A percentile compares a stretch with the other conserved stretches of the same genome.
phyloP scores from a whole-genome alignment of 1,140 invertebrate species.

The Ostrea denselamellosa region DNA sequence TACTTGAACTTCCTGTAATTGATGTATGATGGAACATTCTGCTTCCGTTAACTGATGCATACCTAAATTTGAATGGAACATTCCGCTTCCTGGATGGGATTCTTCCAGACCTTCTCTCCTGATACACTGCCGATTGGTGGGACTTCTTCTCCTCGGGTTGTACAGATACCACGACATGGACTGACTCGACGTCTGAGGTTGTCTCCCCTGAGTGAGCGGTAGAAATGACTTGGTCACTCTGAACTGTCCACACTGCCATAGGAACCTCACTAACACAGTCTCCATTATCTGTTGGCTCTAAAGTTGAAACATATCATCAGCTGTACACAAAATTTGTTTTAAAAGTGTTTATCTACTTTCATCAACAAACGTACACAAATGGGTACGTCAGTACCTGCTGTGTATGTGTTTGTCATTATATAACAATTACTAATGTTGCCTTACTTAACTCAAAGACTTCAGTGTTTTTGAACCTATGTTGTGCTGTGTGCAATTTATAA shows the following conservation, averaged over 20 bases:
- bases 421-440: no score
- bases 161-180: slow-evolving; percentile 20
- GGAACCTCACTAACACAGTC: background rate
- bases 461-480: no score
- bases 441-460: no score
- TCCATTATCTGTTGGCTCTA: background rate
- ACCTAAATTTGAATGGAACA: slow-evolving; percentile 72
- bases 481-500: no score
- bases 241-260: background rate
- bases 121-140: background rate
- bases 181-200: background rate
- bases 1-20: no score
- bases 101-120: slow-evolving; percentile 67
- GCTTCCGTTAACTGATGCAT: no score
- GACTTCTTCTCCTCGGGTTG: slow-evolving; percentile 1
- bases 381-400: no score
- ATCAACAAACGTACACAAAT: no score
- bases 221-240: background rate
- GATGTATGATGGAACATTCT: no score
- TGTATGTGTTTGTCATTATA: no score
- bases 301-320: background rate
- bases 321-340: background rate
- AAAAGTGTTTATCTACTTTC: no score
- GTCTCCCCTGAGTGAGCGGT: background rate
- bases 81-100: slow-evolving; percentile 66